Evolutionary conservation across 2,888 invertebrate genomes (phyloP).

Genomic region (Thecophora atra): DNA sequence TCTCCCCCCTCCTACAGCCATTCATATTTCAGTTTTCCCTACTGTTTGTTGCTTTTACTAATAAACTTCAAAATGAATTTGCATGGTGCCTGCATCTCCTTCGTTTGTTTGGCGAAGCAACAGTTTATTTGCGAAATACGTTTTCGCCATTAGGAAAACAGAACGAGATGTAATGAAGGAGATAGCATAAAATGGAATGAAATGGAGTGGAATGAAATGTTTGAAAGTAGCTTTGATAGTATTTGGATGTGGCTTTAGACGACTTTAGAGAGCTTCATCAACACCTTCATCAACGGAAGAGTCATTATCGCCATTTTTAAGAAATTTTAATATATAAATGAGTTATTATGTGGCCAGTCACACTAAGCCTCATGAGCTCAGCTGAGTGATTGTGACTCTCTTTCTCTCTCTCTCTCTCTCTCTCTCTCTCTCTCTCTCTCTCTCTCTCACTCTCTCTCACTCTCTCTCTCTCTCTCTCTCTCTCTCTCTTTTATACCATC

Average conservation of each 20-base stretch:
- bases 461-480: background rate
- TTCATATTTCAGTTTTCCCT: background rate
- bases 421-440: background rate
- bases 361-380: background rate
- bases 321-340: too few species aligned
- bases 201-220: background rate
- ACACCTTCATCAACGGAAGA: conserved; percentile 30
- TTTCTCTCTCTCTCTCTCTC: background rate
- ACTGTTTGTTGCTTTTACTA: background rate
- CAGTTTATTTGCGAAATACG: conserved; percentile 46
- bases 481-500: background rate
- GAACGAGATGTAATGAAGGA: conserved; percentile 41
- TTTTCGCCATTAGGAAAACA: conserved; percentile 17
- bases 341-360: too few species aligned
- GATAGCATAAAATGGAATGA: conserved; percentile 18
- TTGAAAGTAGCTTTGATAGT: background rate
- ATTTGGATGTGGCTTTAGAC: background rate
- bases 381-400: background rate
- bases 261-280: conserved; percentile 19
- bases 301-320: background rate
- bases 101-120: conserved; percentile 43
- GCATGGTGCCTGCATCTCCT: conserved; percentile 1
- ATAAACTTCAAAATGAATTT: conserved; percentile 33
- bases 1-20: background rate
- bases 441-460: background rate